Conservation (phyloP, 2,797 vertebrate genomes). For the Mormyrus proboscirostris region DNA sequence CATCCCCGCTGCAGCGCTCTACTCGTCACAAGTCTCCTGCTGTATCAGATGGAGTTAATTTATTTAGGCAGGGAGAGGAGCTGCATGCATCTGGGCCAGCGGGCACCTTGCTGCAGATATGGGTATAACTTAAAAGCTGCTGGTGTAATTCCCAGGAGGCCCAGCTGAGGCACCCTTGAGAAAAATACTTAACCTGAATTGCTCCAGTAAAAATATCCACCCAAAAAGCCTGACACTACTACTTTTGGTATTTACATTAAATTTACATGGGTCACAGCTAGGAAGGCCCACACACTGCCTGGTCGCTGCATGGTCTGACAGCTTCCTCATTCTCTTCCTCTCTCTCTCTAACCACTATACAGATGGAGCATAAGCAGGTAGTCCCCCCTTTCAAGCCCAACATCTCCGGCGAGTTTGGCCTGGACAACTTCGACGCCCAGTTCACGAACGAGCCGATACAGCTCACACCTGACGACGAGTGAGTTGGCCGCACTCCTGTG, state of each 20-base stretch:
- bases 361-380: slow-evolving; percentile 99
- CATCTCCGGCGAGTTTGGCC: slow-evolving; percentile 95
- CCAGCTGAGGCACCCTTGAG: not conserved
- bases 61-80: not conserved
- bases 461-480: slow-evolving; percentile 97
- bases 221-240: not conserved
- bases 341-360: slow-evolving; percentile 16
- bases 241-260: not conserved
- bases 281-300: not conserved
- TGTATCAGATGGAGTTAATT: not conserved
- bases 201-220: not conserved
- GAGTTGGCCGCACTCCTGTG: slow-evolving; percentile 51
- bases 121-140: not conserved
- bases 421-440: slow-evolving; percentile 97
- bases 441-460: slow-evolving; percentile 99
- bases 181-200: not conserved
- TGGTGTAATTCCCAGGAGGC: not conserved
- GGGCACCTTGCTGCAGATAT: not conserved
- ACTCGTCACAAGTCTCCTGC: not conserved
- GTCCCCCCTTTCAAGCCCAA: slow-evolving; percentile 98
- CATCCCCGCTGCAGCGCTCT: not conserved
- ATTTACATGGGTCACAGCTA: not conserved
- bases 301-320: not conserved
- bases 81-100: not conserved
- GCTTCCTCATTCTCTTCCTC: too few species aligned